Percentiles rank a stretch among this genome's conserved stretches.
Evolutionary conservation across 35 echinoderm and acorn worm genomes (phyloP).

Genomic region (Heliocidaris tuberculata): DNA sequence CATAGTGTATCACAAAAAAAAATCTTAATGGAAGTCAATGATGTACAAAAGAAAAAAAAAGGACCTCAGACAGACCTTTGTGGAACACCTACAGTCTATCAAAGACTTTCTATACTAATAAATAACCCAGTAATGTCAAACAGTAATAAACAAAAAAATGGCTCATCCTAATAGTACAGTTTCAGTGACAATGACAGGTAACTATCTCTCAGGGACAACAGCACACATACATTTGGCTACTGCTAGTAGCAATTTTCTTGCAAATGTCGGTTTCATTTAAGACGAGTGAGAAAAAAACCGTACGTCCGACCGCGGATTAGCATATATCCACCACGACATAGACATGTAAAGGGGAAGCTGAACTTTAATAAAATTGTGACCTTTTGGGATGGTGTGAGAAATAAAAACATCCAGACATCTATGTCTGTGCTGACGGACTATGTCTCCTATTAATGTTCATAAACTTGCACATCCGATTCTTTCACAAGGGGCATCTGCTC

Average conservation of each 20-base stretch:
- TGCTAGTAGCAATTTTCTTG: background rate
- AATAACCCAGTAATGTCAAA: background rate
- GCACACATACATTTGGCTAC: background rate
- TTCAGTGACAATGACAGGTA: background rate
- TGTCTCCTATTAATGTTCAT: background rate
- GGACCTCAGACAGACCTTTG: too few relatives aligned
- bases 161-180: background rate
- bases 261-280: background rate
- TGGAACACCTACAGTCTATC: background rate
- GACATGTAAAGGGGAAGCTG: background rate
- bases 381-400: background rate
- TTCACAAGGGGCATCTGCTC: background rate
- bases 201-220: background rate
- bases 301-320: background rate
- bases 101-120: background rate
- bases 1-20: too few relatives aligned
- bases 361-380: constrained; percentile 9
- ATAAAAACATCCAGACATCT: background rate
- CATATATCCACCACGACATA: background rate
- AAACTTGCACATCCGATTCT: background rate
- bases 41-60: too few relatives aligned
- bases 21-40: too few relatives aligned
- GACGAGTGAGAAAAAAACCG: background rate
- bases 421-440: background rate
- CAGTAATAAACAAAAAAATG: background rate